A percentile compares a stretch with the other conserved stretches of the same genome.
phyloP scores from a whole-genome alignment of 1,140 invertebrate genomes.

The Rhyacophila brunnea region DNA sequence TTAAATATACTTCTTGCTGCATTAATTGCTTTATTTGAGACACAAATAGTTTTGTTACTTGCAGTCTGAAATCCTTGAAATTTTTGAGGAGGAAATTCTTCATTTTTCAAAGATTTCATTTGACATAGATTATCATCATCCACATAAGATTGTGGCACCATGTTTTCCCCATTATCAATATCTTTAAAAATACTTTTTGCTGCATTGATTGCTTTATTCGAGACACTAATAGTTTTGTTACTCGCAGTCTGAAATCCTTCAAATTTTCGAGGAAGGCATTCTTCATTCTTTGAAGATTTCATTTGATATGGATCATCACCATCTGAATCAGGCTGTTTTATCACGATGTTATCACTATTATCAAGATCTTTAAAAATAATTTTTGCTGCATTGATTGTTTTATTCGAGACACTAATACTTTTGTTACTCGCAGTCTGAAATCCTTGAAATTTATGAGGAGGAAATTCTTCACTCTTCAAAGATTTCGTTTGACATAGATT shows the following conservation, averaged over 20 bases:
- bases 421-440: constrained; percentile 31
- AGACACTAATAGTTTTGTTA: constrained; percentile 42
- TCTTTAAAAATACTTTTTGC: no score
- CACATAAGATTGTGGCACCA: background rate
- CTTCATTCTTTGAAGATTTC: background rate
- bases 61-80: constrained; percentile 2
- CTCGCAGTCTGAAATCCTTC: constrained; percentile 21
- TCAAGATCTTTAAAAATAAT: constrained; percentile 26
- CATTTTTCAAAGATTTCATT: background rate
- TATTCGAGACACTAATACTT: constrained; percentile 17
- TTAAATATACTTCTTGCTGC: background rate
- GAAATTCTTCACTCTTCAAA: no score
- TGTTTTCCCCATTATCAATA: no score
- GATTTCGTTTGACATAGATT: background rate
- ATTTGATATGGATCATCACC: no score
- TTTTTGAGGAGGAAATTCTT: background rate
- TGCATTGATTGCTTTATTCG: constrained; percentile 40
- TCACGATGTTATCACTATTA: background rate
- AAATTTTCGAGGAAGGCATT: background rate
- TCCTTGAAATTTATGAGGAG: background rate
- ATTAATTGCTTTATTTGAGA: background rate
- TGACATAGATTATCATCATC: background rate
- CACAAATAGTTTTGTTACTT: background rate
- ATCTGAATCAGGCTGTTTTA: no score
- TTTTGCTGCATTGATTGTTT: constrained; percentile 30